Percentiles rank a stretch among this genome's conserved stretches.
phyloP scores from a whole-genome alignment of 2,888 invertebrate genomes.

The Cosmia trapezina region DNA sequence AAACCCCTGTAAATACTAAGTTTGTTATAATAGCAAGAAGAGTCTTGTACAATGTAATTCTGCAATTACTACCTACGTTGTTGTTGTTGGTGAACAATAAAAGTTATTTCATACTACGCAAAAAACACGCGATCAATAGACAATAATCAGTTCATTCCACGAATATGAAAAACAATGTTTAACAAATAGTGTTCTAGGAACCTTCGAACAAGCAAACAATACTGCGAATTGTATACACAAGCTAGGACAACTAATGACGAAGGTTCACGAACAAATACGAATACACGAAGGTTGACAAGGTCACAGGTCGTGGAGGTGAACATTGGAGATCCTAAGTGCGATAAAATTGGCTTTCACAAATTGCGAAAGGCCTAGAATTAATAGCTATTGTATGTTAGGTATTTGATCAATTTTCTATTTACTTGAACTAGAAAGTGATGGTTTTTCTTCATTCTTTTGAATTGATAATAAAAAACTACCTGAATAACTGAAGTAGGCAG shows the following conservation, averaged over 20 bases:
- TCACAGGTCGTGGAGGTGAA: constrained; percentile 49
- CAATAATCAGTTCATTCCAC: constrained; percentile 27
- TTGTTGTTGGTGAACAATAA: neutral
- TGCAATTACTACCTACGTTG: neutral
- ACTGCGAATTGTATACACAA: constrained; percentile 38
- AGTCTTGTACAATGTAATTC: neutral
- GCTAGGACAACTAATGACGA: constrained; percentile 47
- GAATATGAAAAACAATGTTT: constrained; percentile 37
- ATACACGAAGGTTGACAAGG: constrained; percentile 41
- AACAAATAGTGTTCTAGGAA: constrained; percentile 44
- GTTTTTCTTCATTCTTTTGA: neutral
- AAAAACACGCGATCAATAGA: constrained; percentile 15
- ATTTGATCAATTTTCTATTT: constrained; percentile 24
- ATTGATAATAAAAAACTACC: neutral
- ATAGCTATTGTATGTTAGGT: constrained; percentile 28
- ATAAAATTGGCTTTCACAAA: constrained; percentile 53
- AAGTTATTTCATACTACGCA: constrained; percentile 7
- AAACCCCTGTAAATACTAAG: neutral
- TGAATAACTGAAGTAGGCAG: neutral
- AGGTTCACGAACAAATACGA: constrained; percentile 38
- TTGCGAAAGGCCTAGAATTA: constrained; percentile 37
- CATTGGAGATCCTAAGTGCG: constrained; percentile 53
- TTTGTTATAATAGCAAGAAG: neutral
- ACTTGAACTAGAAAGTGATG: constrained; percentile 1
- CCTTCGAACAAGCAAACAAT: constrained; percentile 33